These are phyloP conservation scores for Numenius phaeopus DNA, from an alignment of 2,797 vertebrate genomes.

Conservation along the genomic window DNA sequence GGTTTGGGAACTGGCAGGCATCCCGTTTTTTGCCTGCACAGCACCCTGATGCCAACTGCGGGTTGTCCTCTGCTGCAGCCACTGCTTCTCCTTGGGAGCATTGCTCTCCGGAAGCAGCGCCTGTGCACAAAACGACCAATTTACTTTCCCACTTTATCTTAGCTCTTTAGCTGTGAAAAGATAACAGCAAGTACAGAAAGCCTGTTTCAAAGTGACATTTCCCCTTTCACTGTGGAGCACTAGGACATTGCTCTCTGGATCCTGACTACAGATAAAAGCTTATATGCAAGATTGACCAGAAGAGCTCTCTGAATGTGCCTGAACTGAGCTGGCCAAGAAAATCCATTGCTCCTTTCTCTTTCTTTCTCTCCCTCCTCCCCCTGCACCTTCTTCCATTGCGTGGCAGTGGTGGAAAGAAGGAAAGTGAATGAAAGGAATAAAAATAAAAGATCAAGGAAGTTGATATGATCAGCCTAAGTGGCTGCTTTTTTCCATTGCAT, in stretches of 20 bases:
- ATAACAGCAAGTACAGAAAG: neutral
- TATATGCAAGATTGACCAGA: neutral
- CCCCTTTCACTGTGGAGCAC: neutral
- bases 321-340: neutral
- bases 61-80: neutral
- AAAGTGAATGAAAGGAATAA: neutral
- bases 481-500: neutral
- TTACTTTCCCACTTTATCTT: neutral
- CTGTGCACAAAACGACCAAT: neutral
- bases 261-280: neutral
- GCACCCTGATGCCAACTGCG: neutral
- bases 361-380: neutral
- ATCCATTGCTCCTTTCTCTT: neutral
- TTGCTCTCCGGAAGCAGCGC: neutral
- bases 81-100: neutral
- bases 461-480: neutral
- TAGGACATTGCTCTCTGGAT: neutral
- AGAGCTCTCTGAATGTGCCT: neutral
- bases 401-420: neutral
- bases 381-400: neutral
- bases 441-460: neutral
- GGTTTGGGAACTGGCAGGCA: neutral
- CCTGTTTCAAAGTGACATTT: neutral
- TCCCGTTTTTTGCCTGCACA: neutral
- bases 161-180: neutral